These are phyloP conservation scores for Bufotes viridis DNA, from an alignment of 2,797 vertebrate species.

Conservation along the genomic window DNA sequence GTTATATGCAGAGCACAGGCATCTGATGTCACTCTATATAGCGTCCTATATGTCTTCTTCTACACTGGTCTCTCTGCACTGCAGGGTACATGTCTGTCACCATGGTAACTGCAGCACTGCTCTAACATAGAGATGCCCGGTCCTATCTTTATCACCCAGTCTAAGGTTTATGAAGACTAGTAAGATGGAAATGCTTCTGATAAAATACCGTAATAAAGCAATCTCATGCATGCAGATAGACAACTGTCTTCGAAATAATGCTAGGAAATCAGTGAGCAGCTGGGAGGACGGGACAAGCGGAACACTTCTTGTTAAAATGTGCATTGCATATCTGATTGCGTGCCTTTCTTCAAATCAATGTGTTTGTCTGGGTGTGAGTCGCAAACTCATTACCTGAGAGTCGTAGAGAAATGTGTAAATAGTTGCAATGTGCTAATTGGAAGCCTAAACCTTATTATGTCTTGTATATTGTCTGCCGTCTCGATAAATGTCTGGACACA, in stretches of 20 bases:
- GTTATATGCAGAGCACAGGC: not conserved
- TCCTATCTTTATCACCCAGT: slow-evolving; percentile 46
- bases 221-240: not conserved
- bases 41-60: slow-evolving; percentile 29
- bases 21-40: slow-evolving; percentile 30
- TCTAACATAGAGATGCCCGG: slow-evolving; percentile 37
- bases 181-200: not conserved
- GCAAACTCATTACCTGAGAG: slow-evolving; percentile 10
- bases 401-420: slow-evolving; percentile 19
- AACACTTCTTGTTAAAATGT: not conserved
- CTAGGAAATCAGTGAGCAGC: not conserved
- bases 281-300: not conserved
- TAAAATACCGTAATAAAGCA: not conserved
- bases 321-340: slow-evolving; percentile 5
- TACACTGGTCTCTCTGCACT: slow-evolving; percentile 36
- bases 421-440: slow-evolving; percentile 18
- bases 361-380: not conserved
- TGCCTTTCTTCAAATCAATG: not conserved
- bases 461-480: not conserved
- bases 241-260: not conserved
- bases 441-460: not conserved
- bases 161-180: slow-evolving; percentile 9
- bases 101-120: slow-evolving; percentile 57
- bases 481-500: not conserved
- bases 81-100: slow-evolving; percentile 57